Evolutionary conservation across 2,113 vertebrate genomes (phyloP).

Genomic region (Gulo gulo): DNA sequence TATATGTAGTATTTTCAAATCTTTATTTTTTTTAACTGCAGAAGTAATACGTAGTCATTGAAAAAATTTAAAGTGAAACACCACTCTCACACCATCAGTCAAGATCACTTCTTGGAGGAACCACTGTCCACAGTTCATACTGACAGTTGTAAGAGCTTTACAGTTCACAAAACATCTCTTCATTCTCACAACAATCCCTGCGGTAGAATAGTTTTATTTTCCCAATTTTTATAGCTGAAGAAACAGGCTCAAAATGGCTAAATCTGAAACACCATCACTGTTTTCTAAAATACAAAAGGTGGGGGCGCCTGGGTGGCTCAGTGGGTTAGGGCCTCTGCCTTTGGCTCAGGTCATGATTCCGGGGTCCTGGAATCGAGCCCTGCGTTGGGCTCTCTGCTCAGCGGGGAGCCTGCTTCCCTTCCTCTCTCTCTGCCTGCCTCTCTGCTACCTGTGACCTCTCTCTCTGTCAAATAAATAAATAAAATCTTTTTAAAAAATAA

Average conservation of each 20-base stretch:
- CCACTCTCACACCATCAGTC: neutral
- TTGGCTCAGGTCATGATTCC: too few relatives aligned
- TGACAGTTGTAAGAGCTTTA: slow-evolving; percentile 14
- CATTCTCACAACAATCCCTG: neutral
- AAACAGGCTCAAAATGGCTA: neutral
- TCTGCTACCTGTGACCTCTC: too few relatives aligned
- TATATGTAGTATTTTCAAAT: neutral
- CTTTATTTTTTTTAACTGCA: neutral
- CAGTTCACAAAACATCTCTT: neutral
- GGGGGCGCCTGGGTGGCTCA: too few relatives aligned
- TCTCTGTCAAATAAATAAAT: too few relatives aligned
- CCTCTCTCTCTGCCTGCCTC: too few relatives aligned
- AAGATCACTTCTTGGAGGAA: neutral
- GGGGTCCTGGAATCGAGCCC: too few relatives aligned
- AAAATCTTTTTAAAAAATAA: too few relatives aligned
- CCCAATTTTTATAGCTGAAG: neutral
- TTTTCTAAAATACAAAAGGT: neutral
- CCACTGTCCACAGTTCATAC: neutral
- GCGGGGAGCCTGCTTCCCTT: too few relatives aligned
- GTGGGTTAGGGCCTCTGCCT: too few relatives aligned
- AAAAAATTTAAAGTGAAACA: neutral
- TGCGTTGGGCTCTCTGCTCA: too few relatives aligned
- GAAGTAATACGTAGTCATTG: neutral
- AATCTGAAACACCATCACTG: neutral
- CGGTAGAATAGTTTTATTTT: neutral